A percentile compares a stretch with the other conserved stretches of the same genome.
These are phyloP conservation scores for Hirtodrosophila histrioides DNA, from an alignment of 2,888 invertebrate species.

Conservation along the genomic window DNA sequence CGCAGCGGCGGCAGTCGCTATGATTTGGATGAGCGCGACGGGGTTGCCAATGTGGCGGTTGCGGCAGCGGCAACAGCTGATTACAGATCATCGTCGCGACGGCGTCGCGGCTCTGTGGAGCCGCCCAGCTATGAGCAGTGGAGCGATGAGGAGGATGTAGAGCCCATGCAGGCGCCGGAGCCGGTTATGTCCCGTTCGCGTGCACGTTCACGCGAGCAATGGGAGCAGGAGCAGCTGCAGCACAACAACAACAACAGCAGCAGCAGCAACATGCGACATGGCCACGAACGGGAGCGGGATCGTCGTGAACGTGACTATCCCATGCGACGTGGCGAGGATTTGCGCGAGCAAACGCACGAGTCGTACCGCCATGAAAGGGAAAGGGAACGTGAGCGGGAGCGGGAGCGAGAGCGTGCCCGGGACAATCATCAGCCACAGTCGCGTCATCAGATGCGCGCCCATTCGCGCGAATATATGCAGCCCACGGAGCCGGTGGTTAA, in stretches of 20 bases:
- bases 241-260: conserved; percentile 32
- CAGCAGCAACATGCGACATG: conserved; percentile 36
- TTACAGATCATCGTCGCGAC: conserved; percentile 63
- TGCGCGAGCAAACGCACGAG: conserved; percentile 55
- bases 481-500: conserved; percentile 41
- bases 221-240: conserved; percentile 50
- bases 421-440: conserved; percentile 33
- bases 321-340: conserved; percentile 43
- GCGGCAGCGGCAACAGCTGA: conserved; percentile 17
- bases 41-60: conserved; percentile 21
- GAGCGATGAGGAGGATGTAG: conserved; percentile 81
- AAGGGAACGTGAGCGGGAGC: conserved; percentile 54
- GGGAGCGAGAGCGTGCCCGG: conserved; percentile 26
- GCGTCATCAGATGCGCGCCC: conserved; percentile 55
- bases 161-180: conserved; percentile 14
- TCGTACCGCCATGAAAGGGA: conserved; percentile 66
- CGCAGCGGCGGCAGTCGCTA: conserved; percentile 82
- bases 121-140: conserved; percentile 78
- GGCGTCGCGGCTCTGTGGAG: conserved; percentile 75
- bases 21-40: conserved; percentile 85
- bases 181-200: conserved; percentile 59
- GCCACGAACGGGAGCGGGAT: conserved; percentile 51
- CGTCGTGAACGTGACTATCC: conserved; percentile 61
- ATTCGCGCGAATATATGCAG: conserved; percentile 64
- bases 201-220: conserved; percentile 69